These are phyloP conservation scores for Gallinago solitaria DNA, from an alignment of 2,797 vertebrate species.

Conservation along the genomic window DNA sequence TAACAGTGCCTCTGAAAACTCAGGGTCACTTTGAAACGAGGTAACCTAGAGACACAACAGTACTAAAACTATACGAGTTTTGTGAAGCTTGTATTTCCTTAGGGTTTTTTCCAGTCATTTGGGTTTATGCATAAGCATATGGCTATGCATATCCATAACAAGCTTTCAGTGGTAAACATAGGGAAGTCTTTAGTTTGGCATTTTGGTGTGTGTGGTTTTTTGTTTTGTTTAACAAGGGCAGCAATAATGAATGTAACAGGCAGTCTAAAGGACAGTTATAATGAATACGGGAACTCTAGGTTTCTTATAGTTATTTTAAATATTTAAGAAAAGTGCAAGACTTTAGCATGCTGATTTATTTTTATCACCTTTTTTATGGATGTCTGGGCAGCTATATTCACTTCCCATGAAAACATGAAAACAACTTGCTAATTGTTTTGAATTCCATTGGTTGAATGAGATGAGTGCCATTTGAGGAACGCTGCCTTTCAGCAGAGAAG, in stretches of 20 bases:
- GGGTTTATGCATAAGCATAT: neutral
- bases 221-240: neutral
- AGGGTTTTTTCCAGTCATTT: neutral
- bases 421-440: neutral
- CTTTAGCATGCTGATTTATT: neutral
- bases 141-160: neutral
- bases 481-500: neutral
- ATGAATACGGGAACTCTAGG: neutral
- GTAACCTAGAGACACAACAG: neutral
- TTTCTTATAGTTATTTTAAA: neutral
- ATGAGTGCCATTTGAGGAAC: neutral
- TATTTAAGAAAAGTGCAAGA: neutral
- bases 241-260: neutral
- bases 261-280: neutral
- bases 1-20: slow-evolving; percentile 34
- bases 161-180: neutral
- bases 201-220: neutral
- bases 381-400: neutral
- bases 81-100: neutral
- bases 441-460: neutral
- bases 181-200: neutral
- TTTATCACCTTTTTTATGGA: neutral
- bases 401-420: neutral
- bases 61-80: neutral
- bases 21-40: slow-evolving; percentile 65